Conservation (phyloP, 2,113 vertebrate genomes). For the Candoia aspera region DNA sequence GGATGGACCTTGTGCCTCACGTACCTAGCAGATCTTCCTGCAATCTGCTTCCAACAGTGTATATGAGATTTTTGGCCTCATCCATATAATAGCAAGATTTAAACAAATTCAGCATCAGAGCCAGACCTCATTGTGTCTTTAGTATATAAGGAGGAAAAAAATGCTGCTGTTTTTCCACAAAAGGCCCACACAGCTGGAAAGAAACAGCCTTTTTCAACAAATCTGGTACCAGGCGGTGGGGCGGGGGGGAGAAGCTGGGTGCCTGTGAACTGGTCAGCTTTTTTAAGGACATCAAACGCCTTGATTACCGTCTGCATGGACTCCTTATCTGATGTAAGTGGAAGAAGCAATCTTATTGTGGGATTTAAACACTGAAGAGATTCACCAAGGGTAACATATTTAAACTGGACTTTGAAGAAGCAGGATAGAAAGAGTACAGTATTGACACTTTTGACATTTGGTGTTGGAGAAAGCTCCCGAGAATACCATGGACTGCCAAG, state of each 20-base stretch:
- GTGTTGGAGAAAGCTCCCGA: not conserved
- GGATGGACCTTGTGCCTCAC: not conserved
- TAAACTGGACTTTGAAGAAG: too few species aligned
- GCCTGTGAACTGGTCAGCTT: not conserved
- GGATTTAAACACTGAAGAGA: not conserved
- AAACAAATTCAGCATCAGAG: not conserved
- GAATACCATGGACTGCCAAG: not conserved
- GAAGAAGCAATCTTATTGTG: not conserved
- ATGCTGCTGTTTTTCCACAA: too few species aligned
- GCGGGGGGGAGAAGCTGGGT: too few species aligned
- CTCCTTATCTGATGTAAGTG: too few species aligned
- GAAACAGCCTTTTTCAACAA: not conserved
- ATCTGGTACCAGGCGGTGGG: not conserved
- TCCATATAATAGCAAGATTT: not conserved
- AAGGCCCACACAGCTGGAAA: not conserved
- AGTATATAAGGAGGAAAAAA: not conserved
- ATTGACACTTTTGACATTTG: not conserved
- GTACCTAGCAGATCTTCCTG: not conserved
- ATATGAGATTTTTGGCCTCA: not conserved
- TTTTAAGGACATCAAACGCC: not conserved
- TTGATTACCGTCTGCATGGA: not conserved
- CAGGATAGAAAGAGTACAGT: too few species aligned
- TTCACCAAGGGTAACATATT: too few species aligned
- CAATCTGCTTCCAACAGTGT: not conserved
- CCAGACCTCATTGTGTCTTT: not conserved